Base-by-base conservation (phyloP, 1,140 invertebrate genomes). In the Plectus sambesii region DNA sequence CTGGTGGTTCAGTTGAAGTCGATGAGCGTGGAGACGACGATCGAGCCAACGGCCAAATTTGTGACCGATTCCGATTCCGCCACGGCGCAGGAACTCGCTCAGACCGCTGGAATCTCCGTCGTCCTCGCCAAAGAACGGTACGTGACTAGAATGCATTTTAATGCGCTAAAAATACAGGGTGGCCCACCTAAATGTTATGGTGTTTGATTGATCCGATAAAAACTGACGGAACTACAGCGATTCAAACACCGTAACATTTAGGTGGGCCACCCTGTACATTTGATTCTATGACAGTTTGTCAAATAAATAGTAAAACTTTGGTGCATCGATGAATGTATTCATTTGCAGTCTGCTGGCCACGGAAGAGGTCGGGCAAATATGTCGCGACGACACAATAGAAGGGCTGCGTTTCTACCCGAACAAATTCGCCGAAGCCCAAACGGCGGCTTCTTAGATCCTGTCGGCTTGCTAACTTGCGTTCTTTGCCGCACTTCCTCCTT, bases 91-190 rank as follows among this genome's bases (percentile, higher is more conserved):
- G 66, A 73, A 55, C 51, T 74, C 19, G 59, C 72, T 5, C 59
- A 63, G 27, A 22, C 59, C n/a, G 49, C 68, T 46, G 72, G 71
- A 12, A 47, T 73, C 15, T 71, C 72, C 48, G 72, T 74, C 2
- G 61, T 73, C 45, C 53, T 74, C n/a, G 65, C 72, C 19, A 72
- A 66, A 51, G 72, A 74, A 64, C 70, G 70, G 70, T 73, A 42
- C 38, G 48, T 26, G 30, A 33, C 12, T 12, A 12, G 30, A 12
- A 12, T 33, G 30, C 30, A 12, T 33, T 33, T 33, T 12, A 33
- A 17, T 17, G 12, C 30, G 30, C 17, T 12, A 12, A 17, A 33
- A 33, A 33, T 33, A 33, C 30, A 12, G n/a, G n/a, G n/a, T n/a
- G n/a, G n/a, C n/a, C n/a, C n/a, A n/a, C n/a, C n/a, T n/a, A n/a